Evolutionary conservation across 2,888 invertebrate species (phyloP).

Genomic region (Cephus spinipes): DNA sequence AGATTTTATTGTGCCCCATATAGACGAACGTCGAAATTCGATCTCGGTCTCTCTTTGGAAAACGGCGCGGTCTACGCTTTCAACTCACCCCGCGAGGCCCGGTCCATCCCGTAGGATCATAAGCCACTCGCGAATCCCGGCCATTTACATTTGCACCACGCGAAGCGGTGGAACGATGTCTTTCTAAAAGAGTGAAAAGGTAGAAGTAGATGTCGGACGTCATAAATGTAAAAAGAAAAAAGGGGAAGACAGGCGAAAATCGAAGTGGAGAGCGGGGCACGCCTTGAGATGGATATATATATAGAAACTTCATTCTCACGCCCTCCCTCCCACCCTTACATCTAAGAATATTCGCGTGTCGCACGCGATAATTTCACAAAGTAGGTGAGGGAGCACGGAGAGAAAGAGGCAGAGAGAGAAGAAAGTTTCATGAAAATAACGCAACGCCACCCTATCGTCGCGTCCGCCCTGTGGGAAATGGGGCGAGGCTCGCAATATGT

Average conservation of each 20-base stretch:
- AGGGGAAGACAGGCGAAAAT: background rate
- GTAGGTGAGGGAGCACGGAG: background rate
- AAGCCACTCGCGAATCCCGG: background rate
- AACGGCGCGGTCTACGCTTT: background rate
- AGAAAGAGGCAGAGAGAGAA: background rate
- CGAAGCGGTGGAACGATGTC: background rate
- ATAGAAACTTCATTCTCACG: background rate
- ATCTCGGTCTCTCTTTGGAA: background rate
- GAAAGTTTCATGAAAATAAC: constrained; percentile 24
- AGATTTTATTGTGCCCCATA: background rate
- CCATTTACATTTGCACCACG: background rate
- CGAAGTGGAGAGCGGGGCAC: background rate
- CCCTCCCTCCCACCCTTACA: background rate
- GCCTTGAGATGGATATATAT: background rate
- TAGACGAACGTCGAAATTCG: background rate
- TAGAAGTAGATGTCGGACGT: background rate
- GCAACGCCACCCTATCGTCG: constrained; percentile 10
- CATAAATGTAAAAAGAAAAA: background rate
- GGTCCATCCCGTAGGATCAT: background rate
- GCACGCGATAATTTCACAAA: background rate
- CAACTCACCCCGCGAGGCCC: background rate
- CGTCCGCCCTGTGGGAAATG: constrained; percentile 28
- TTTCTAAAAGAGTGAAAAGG: background rate
- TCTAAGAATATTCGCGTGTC: background rate
- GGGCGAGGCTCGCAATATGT: constrained; percentile 43